A percentile compares a stretch with the other conserved stretches of the same genome.
These are phyloP conservation scores for Diorhabda carinulata DNA, from an alignment of 1,140 invertebrate species.

Conservation along the genomic window DNA sequence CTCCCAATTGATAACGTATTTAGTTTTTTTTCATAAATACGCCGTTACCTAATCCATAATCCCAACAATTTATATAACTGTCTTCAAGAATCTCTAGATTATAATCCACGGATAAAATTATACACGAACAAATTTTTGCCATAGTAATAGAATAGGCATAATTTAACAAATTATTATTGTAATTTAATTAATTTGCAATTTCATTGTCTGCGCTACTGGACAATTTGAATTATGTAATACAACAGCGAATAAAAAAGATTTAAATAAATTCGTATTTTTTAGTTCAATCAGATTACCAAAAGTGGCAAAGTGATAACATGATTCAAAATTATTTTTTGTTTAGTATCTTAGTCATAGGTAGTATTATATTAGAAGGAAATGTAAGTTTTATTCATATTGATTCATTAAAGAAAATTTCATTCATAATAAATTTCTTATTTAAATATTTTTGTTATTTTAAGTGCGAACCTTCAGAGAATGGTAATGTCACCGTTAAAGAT, in stretches of 20 bases:
- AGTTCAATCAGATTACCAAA: not conserved
- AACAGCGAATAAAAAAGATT: not conserved
- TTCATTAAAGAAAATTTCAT: not conserved
- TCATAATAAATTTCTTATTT: not conserved
- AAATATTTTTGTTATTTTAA: not conserved
- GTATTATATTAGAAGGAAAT: not conserved
- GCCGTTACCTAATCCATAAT: no score
- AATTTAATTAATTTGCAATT: no score
- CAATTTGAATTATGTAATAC: not conserved
- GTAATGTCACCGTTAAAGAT: conserved; percentile 3
- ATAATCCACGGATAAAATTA: no score
- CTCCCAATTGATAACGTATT: no score
- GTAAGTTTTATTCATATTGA: not conserved
- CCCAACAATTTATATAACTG: no score
- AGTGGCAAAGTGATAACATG: not conserved
- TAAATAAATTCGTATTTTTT: not conserved
- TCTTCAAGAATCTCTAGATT: no score
- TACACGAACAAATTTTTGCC: no score
- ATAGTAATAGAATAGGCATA: no score
- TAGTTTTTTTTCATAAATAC: no score
- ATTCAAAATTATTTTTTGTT: not conserved
- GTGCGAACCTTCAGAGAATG: not conserved
- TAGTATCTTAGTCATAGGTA: not conserved
- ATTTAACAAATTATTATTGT: no score
- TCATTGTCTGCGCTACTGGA: not conserved